These are phyloP conservation scores for Pogonocichla stellata DNA, from an alignment of 2,113 vertebrate species.

Conservation along the genomic window DNA sequence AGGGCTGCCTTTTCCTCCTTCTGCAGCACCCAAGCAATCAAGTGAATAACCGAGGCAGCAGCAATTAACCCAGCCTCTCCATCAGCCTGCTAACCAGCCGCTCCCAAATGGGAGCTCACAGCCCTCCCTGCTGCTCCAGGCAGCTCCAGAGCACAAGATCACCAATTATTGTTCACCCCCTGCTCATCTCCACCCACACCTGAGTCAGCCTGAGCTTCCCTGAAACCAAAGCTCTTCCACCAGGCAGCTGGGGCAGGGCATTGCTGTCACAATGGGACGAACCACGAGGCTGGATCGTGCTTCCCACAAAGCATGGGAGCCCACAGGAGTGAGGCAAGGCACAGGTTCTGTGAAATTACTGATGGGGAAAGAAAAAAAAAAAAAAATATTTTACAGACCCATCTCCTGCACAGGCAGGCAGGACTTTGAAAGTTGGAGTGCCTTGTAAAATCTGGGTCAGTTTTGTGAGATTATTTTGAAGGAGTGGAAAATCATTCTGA, in stretches of 20 bases:
- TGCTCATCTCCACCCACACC: neutral
- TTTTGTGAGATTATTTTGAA: conserved; percentile 39
- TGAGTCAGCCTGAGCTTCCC: neutral
- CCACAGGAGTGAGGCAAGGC: neutral
- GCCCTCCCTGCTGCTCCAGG: neutral
- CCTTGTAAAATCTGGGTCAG: conserved; percentile 44
- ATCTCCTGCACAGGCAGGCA: neutral
- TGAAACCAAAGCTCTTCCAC: neutral
- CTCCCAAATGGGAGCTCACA: neutral
- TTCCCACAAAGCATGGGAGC: neutral
- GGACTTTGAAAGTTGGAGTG: neutral
- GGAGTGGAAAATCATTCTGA: conserved; percentile 32
- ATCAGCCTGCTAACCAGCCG: neutral
- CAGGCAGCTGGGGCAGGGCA: neutral
- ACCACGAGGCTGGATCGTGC: neutral
- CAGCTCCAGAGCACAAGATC: neutral
- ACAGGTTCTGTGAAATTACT: neutral
- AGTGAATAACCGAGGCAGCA: neutral
- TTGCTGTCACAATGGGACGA: neutral
- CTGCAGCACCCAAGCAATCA: neutral
- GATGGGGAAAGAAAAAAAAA: neutral
- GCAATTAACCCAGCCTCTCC: neutral
- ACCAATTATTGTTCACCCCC: neutral
- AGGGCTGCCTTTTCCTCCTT: neutral
- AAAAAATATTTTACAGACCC: neutral